Evolutionary conservation across 1,140 invertebrate genomes (phyloP).

Genomic region (Zaprionus vittiger): DNA sequence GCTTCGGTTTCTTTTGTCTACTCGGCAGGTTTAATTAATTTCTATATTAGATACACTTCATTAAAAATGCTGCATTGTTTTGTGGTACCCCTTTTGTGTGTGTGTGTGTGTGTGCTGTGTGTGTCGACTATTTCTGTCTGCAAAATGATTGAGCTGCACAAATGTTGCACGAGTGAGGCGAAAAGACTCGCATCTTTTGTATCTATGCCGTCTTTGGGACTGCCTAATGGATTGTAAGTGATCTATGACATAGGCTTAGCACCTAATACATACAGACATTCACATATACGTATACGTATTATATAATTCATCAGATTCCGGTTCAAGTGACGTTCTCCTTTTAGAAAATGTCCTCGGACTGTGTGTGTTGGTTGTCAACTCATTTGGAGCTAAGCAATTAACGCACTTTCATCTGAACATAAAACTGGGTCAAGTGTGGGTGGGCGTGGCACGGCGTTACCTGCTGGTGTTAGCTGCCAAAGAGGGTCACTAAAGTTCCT

Average conservation of each 20-base stretch:
- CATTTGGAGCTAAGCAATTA: conserved; percentile 63
- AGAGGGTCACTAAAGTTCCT: conserved; percentile 49
- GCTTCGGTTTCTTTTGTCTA: conserved; percentile 38
- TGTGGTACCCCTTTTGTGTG: conserved; percentile 12
- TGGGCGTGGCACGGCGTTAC: background rate
- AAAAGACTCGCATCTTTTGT: conserved; percentile 25
- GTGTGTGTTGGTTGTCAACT: conserved; percentile 46
- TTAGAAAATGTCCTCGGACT: conserved; percentile 3
- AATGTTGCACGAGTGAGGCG: conserved; percentile 48
- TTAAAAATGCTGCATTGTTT: conserved; percentile 60
- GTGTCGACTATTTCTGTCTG: conserved; percentile 54
- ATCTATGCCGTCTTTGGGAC: conserved; percentile 16
- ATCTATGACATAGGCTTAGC: conserved; percentile 47
- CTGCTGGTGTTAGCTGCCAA: background rate
- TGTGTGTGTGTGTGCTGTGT: conserved; percentile 11
- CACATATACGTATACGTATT: background rate
- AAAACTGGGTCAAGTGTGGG: conserved; percentile 72
- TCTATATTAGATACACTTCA: conserved; percentile 82
- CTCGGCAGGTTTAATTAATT: conserved; percentile 74
- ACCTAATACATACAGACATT: background rate
- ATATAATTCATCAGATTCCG: conserved; percentile 68
- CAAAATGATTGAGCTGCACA: conserved; percentile 68
- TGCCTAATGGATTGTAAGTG: conserved; percentile 71
- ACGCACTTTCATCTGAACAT: conserved; percentile 57
- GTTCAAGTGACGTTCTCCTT: conserved; percentile 25